Percentiles rank a stretch among this genome's conserved stretches.
Evolutionary conservation across 2,888 invertebrate genomes (phyloP).

Genomic region (Cheilosia soror): DNA sequence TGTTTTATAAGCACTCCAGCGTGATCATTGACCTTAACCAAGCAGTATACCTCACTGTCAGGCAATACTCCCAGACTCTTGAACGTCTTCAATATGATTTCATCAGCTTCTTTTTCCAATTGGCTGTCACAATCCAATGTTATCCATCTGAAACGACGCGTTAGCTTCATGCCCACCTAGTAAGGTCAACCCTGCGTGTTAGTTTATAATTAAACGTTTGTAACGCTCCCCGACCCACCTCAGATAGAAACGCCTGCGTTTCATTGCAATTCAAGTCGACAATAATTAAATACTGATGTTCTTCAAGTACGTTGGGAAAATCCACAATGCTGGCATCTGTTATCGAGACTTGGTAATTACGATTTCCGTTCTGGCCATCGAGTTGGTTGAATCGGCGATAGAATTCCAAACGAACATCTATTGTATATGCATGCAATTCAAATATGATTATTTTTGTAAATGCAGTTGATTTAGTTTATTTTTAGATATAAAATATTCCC

Average conservation of each 20-base stretch:
- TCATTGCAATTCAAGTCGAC: conserved; percentile 74
- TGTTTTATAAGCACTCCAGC: conserved; percentile 42
- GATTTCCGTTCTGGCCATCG: conserved; percentile 46
- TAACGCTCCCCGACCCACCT: conserved; percentile 43
- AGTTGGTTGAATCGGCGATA: conserved; percentile 53
- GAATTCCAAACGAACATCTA: conserved; percentile 62
- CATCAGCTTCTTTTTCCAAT: conserved; percentile 35
- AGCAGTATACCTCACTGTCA: conserved; percentile 76
- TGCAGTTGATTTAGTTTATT: conserved; percentile 34
- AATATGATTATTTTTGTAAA: conserved; percentile 9
- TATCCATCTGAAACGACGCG: conserved; percentile 72
- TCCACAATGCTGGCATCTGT: conserved; percentile 48
- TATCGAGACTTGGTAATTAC: conserved; percentile 72
- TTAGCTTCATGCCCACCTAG: conserved; percentile 62
- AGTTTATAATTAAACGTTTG: conserved; percentile 29
- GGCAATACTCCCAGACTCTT: conserved; percentile 64
- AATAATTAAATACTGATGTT: conserved; percentile 77
- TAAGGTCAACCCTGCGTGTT: conserved; percentile 44
- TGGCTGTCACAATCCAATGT: conserved; percentile 38
- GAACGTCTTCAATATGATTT: conserved; percentile 57
- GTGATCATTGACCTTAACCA: conserved; percentile 43
- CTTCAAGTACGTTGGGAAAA: conserved; percentile 76
- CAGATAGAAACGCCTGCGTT: conserved; percentile 55
- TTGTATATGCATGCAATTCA: conserved; percentile 1
- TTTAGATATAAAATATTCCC: conserved; percentile 35